A percentile compares a stretch with the other conserved stretches of the same genome.
Conservation (phyloP, 2,797 vertebrate species). For the Sebastes wilsoni region DNA sequence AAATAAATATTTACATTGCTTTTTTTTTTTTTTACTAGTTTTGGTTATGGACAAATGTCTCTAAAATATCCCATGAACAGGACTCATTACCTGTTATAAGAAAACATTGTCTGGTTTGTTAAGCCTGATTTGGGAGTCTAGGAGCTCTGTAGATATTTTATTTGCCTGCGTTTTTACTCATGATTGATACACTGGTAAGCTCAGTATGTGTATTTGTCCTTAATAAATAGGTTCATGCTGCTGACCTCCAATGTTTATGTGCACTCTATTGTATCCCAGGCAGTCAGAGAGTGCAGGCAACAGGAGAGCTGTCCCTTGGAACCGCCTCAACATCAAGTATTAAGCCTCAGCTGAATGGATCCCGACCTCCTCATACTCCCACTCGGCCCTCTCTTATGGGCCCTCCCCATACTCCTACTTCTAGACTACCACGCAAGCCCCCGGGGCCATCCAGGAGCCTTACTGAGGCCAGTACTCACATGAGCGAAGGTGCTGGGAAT, state of each 20-base stretch:
- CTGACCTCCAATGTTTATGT: constrained; percentile 2
- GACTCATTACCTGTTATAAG: neutral
- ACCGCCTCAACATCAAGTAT: constrained; percentile 28
- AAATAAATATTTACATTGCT: neutral
- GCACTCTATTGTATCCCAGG: constrained; percentile 56
- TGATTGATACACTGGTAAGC: neutral
- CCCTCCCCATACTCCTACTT: constrained; percentile 58
- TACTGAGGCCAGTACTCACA: constrained; percentile 55
- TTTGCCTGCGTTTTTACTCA: neutral
- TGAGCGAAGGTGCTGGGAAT: constrained; percentile 39
- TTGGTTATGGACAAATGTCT: neutral
- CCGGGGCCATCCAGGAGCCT: constrained; percentile 65
- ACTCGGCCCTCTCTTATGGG: constrained; percentile 33
- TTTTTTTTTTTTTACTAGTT: neutral
- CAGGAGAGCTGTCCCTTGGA: constrained; percentile 32
- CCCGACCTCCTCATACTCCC: constrained; percentile 38
- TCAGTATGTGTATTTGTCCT: neutral
- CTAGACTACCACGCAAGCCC: constrained; percentile 78
- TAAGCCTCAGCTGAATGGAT: constrained; percentile 60
- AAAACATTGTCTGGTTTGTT: neutral
- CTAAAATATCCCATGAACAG: neutral
- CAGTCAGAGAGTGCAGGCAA: constrained; percentile 37
- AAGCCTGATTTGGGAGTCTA: neutral
- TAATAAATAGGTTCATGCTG: neutral
- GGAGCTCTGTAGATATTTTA: neutral